Evolutionary conservation across 2,797 vertebrate species (phyloP), one percentile per base, ranked within the genome.

Genomic region (Oryzias dopingdopingensis): DNA sequence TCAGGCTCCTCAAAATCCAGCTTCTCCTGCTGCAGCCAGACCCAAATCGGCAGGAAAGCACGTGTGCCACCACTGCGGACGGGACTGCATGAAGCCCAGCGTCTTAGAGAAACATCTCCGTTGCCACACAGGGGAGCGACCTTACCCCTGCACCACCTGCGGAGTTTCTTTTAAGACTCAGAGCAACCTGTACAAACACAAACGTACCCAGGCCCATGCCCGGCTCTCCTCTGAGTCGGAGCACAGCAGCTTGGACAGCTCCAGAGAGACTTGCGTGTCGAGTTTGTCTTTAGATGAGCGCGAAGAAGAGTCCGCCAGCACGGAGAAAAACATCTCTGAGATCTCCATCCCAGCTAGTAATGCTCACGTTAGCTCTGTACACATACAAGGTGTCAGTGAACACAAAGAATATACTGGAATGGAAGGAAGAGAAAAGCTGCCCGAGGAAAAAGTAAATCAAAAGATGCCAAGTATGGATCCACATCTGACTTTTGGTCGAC

Each of bases 91-190:
- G 86, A 99, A 99, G 78, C 97, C 96, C 82, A 99, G 97, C 22
- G 97, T 98, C 15, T 80, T 99, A 65, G 95, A 98, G 88, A 99
- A 99, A 75, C 97, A 99, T 47, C 90, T 99, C 18, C 95, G 97
- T 42, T 99, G 96, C 40, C 97, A 99, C 89, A 99, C 97, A 0
- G 97, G 97, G 0, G 97, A 98, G 80, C 89, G 97, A 65, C 97
- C 97, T 14, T 99, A 96, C 59, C 96, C 96, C 0, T 99, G 97
- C 41, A 83, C 85, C 68, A 94, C 91, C 1, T 99, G 97, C 17
- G 93, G 96, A 44, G 92, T 98, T 24, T 96, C 96, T 14, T 99
- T 99, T 53, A 99, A 99, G 91, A 99, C 97, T 32, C 97, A 99
- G 89, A 99, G 97, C 88, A 99, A 99, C 84, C 82, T 99, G 55